Percentiles rank a stretch among this genome's conserved stretches.
These are phyloP conservation scores for Palythoa caribaeorum DNA, from an alignment of 92 coral and sea anemone species.

Conservation along the genomic window DNA sequence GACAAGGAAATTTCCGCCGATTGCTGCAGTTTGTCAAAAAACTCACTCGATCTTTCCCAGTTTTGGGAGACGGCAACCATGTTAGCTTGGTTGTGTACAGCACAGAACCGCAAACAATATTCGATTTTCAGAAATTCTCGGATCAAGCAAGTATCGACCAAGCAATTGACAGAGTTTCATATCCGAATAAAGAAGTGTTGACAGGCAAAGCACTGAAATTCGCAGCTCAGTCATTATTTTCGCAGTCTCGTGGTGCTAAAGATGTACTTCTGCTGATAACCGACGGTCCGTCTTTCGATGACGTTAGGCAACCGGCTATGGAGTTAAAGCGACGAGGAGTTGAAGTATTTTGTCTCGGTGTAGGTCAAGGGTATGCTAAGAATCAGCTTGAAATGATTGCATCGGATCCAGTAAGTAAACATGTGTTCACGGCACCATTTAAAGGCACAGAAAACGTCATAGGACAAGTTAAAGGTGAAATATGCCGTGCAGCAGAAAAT, in stretches of 20 bases:
- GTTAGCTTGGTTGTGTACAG: conserved; percentile 94
- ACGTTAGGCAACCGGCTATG: conserved; percentile 82
- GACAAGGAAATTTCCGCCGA: conserved; percentile 66
- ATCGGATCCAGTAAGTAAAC: conserved; percentile 75
- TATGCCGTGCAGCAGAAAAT: conserved; percentile 55
- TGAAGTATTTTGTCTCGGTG: conserved; percentile 88
- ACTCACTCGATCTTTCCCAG: conserved; percentile 81
- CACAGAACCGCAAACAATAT: conserved; percentile 85
- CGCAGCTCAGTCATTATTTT: conserved; percentile 79
- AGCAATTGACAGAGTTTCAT: conserved; percentile 87
- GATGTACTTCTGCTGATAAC: conserved; percentile 85
- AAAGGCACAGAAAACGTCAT: conserved; percentile 60
- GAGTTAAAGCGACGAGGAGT: conserved; percentile 86
- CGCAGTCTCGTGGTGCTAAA: conserved; percentile 68
- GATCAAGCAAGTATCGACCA: conserved; percentile 86
- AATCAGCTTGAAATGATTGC: conserved; percentile 87
- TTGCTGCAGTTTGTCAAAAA: conserved; percentile 87
- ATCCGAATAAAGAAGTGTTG: conserved; percentile 76
- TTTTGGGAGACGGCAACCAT: conserved; percentile 79
- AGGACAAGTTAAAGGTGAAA: conserved; percentile 61
- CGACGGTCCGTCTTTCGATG: conserved; percentile 92
- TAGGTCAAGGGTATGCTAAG: conserved; percentile 78
- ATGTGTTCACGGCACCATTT: conserved; percentile 80
- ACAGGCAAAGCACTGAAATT: conserved; percentile 86
- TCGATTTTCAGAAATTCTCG: conserved; percentile 76